Base-by-base conservation (phyloP, 2,888 invertebrate genomes). In the Aspidiotus destructor region DNA sequence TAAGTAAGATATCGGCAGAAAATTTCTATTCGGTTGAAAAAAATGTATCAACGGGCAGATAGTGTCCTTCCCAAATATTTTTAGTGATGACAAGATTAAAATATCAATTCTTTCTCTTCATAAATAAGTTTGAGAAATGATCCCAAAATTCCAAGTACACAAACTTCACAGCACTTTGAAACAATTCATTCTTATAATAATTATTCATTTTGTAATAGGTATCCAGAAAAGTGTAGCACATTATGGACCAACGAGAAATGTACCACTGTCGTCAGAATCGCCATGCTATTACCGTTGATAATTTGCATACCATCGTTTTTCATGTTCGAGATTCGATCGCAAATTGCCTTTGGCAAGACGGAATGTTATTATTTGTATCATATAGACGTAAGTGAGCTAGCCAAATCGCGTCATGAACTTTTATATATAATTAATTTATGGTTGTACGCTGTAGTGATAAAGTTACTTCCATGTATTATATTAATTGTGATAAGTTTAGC, bases 261-360 rank as follows among this genome's bases (percentile, higher is more conserved):
- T 75, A 85, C 85, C 68, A 79, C 84, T 55, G 88, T 89, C 11
- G 88, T 94, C 69, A 76, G 85, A 28, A 80, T 84, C 73, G 89
- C 90, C 72, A 90, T 89, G 76, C 75, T 89, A 65, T 80, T 87
- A 13, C 89, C 92, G 5, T 83, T 89, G 0, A 79, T 92, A 67
- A 83, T 92, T 17, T 93, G 92, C 77, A 83, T 88, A 69, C 94
- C 94, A 0, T 88, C 89, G 62, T 91, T 87, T 76, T 82, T 92
- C 77, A 86, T 84, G 17, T 86, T 87, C 74, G 81, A 82, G 79
- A 64, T 81, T 79, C 72, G 79, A 79, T 82, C 81, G 2, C 80
- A 81, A 8, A 75, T 79, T 0, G 78, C 84, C 6, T 73, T 78
- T 7, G 84, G 84, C 74, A 79, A 82, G 11, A 78, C 83, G 62